phyloP scores from a whole-genome alignment of 1,140 invertebrate species.

The Dinoponera quadriceps region DNA sequence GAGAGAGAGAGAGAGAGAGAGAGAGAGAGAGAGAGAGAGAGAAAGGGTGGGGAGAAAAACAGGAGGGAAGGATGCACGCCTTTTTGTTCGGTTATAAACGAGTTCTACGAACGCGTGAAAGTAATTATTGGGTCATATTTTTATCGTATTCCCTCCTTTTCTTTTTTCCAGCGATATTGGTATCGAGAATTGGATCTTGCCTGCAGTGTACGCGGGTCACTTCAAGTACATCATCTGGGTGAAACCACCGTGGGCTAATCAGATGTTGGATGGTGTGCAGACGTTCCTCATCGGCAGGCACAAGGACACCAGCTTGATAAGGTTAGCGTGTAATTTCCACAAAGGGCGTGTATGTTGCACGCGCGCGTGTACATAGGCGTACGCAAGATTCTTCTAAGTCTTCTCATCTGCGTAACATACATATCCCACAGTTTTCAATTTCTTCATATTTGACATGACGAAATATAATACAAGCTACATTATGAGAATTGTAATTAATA shows the following conservation, averaged over 20 bases:
- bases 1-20: too few species aligned
- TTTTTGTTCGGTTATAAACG: not conserved
- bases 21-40: too few species aligned
- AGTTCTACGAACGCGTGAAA: not conserved
- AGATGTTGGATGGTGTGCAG: slow-evolving; percentile 90
- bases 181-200: slow-evolving; percentile 98
- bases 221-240: slow-evolving; percentile 93
- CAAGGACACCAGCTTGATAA: slow-evolving; percentile 87
- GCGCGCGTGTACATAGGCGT: too few species aligned
- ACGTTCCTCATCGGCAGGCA: slow-evolving; percentile 92
- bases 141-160: not conserved
- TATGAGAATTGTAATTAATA: too few species aligned
- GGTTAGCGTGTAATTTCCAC: slow-evolving; percentile 68
- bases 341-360: not conserved
- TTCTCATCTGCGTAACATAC: too few species aligned
- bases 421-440: too few species aligned
- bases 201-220: slow-evolving; percentile 94
- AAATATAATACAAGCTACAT: too few species aligned
- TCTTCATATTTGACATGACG: too few species aligned
- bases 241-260: slow-evolving; percentile 95
- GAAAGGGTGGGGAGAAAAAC: not conserved
- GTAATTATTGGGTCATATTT: not conserved
- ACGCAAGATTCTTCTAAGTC: too few species aligned
- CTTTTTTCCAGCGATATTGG: slow-evolving; percentile 86
- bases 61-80: not conserved